A percentile compares a stretch with the other conserved stretches of the same genome.
phyloP scores from a whole-genome alignment of 2,113 vertebrate species.

The Oryzias javanicus region DNA sequence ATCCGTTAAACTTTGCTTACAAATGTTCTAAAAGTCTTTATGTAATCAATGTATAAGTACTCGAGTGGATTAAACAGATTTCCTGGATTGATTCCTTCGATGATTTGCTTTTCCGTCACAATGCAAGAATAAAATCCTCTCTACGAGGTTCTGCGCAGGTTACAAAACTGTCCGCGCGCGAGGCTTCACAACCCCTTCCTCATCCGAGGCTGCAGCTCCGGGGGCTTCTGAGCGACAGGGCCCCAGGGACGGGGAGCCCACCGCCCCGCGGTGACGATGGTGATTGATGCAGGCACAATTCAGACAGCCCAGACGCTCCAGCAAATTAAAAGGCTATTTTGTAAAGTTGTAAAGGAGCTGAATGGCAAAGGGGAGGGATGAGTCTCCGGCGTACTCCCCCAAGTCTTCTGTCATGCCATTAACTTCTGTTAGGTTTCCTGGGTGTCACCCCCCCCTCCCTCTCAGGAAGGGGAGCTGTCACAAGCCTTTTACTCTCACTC shows the following conservation, averaged over 20 bases:
- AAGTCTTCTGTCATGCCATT: slow-evolving; percentile 54
- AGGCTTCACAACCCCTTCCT: not conserved
- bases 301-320: slow-evolving; percentile 77
- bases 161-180: slow-evolving; percentile 20
- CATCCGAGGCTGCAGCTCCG: slow-evolving; percentile 37
- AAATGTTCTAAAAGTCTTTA: no score
- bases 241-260: slow-evolving; percentile 69
- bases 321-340: slow-evolving; percentile 85
- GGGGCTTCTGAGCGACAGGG: slow-evolving; percentile 67
- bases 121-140: no score
- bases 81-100: no score
- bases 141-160: not conserved
- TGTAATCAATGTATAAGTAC: no score
- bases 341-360: slow-evolving; percentile 79
- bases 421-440: slow-evolving; percentile 71
- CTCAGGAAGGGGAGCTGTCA: slow-evolving; percentile 67
- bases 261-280: slow-evolving; percentile 73
- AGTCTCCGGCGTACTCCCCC: slow-evolving; percentile 5
- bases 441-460: slow-evolving; percentile 71
- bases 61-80: no score
- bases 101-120: no score
- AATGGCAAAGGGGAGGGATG: slow-evolving; percentile 63
- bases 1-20: no score
- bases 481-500: slow-evolving; percentile 58
- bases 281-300: slow-evolving; percentile 79